Evolutionary conservation across 2,888 invertebrate genomes (phyloP).

Genomic region (Lycaena phlaeas): DNA sequence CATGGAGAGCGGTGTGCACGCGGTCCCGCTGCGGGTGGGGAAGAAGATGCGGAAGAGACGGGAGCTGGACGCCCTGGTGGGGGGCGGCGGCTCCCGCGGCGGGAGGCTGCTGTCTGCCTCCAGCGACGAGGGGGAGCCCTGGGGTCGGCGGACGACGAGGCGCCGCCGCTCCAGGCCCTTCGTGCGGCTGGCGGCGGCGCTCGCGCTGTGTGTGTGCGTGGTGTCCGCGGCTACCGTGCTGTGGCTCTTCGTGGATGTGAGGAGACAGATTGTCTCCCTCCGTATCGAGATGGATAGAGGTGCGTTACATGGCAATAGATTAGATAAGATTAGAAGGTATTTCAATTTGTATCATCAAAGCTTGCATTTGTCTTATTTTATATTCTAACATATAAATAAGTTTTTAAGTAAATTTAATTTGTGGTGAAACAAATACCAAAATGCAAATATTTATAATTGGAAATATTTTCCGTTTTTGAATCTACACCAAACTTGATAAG

Average conservation of each 20-base stretch:
- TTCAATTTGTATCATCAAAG: too few species aligned
- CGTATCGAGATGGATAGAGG: slow-evolving; percentile 79
- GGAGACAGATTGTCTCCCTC: slow-evolving; percentile 76
- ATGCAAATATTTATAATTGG: too few species aligned
- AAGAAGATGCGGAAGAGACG: slow-evolving; percentile 86
- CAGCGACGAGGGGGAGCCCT: slow-evolving; percentile 71
- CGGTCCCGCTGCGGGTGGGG: slow-evolving; percentile 76
- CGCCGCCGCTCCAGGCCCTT: slow-evolving; percentile 64
- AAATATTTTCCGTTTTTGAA: too few species aligned
- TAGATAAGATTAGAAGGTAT: too few species aligned
- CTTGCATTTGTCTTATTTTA: too few species aligned
- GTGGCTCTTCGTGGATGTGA: slow-evolving; percentile 79
- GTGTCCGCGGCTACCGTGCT: slow-evolving; percentile 77
- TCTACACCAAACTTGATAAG: too few species aligned
- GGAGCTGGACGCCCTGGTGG: slow-evolving; percentile 81
- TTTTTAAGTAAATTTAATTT: too few species aligned
- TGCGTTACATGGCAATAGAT: slow-evolving; percentile 35
- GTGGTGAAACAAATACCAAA: too few species aligned
- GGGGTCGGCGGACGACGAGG: slow-evolving; percentile 47
- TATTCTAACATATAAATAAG: too few species aligned
- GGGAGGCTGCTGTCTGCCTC: slow-evolving; percentile 77
- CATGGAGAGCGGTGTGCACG: slow-evolving; percentile 72
- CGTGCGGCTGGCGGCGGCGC: slow-evolving; percentile 73
- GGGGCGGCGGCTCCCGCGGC: slow-evolving; percentile 61
- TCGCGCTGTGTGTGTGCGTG: slow-evolving; percentile 75